A percentile compares a stretch with the other conserved stretches of the same genome.
phyloP scores from a whole-genome alignment of 2,888 invertebrate species.

The Apamea sordens region DNA sequence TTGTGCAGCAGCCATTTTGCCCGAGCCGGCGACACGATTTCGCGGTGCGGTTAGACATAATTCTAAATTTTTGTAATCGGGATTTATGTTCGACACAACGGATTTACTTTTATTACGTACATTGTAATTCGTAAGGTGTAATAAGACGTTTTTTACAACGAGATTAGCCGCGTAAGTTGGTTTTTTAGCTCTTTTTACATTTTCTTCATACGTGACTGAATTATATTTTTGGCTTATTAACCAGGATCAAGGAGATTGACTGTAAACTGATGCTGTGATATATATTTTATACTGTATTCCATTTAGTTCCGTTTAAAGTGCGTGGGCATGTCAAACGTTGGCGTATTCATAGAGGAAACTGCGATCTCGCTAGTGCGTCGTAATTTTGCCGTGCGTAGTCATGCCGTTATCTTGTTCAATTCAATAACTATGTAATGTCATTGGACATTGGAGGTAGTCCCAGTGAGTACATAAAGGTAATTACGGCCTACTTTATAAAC shows the following conservation, averaged over 20 bases:
- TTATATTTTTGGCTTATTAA: slow-evolving; percentile 77
- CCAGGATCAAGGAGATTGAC: slow-evolving; percentile 43
- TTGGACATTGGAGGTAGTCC: slow-evolving; percentile 55
- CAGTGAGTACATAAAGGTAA: slow-evolving; percentile 49
- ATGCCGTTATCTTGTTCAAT: slow-evolving; percentile 87
- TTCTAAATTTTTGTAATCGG: slow-evolving; percentile 75
- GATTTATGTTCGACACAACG: slow-evolving; percentile 53
- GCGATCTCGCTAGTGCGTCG: slow-evolving; percentile 84
- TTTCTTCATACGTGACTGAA: slow-evolving; percentile 73
- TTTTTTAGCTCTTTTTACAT: slow-evolving; percentile 76
- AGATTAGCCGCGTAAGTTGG: slow-evolving; percentile 76
- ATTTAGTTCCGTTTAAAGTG: slow-evolving; percentile 58
- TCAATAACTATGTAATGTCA: slow-evolving; percentile 79
- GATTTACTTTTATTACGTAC: slow-evolving; percentile 50
- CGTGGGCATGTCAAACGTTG: slow-evolving; percentile 71
- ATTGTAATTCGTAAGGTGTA: slow-evolving; percentile 54
- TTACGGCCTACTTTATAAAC: slow-evolving; percentile 54
- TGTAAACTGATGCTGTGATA: slow-evolving; percentile 36
- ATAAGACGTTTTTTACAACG: slow-evolving; percentile 52
- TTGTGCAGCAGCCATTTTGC: slow-evolving; percentile 90
- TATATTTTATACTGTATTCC: slow-evolving; percentile 34
- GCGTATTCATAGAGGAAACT: slow-evolving; percentile 73
- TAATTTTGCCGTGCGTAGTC: slow-evolving; percentile 86
- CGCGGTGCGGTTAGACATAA: slow-evolving; percentile 84
- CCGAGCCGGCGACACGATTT: slow-evolving; percentile 89